Conservation (phyloP, 2,888 invertebrate species). For the Suillia variegata region DNA sequence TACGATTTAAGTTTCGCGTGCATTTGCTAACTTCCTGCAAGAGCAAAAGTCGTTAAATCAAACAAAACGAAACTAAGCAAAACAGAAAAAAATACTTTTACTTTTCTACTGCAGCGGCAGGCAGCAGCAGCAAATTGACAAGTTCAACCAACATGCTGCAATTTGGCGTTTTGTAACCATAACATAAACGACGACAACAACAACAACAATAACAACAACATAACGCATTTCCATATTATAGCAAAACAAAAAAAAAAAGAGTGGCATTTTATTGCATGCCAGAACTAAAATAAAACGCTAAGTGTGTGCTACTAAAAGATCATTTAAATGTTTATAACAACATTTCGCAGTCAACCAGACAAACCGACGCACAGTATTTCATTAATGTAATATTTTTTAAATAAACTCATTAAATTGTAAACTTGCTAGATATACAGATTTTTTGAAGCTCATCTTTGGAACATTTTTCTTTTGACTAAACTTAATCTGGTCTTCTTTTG, state of each 20-base stretch:
- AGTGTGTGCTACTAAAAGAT: constrained; percentile 59
- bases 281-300: constrained; percentile 34
- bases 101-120: background rate
- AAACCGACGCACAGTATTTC: constrained; percentile 18
- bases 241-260: constrained; percentile 27
- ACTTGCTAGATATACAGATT: no score
- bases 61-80: no score
- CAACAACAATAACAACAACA: constrained; percentile 52
- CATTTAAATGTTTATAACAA: constrained; percentile 49
- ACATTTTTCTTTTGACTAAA: no score
- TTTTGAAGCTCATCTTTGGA: no score
- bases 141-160: constrained; percentile 18
- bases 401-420: no score
- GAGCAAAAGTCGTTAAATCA: constrained; percentile 8
- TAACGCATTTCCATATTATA: no score
- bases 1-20: constrained; percentile 40
- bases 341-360: constrained; percentile 33
- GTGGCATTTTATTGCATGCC: constrained; percentile 9
- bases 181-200: constrained; percentile 36
- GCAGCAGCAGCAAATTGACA: constrained; percentile 16
- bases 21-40: constrained; percentile 46
- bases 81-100: no score
- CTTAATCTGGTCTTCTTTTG: no score
- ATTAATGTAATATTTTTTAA: no score
- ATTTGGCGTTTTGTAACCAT: constrained; percentile 27